Base-by-base conservation (phyloP, 2,113 vertebrate genomes). In the Notothenia rossii region DNA sequence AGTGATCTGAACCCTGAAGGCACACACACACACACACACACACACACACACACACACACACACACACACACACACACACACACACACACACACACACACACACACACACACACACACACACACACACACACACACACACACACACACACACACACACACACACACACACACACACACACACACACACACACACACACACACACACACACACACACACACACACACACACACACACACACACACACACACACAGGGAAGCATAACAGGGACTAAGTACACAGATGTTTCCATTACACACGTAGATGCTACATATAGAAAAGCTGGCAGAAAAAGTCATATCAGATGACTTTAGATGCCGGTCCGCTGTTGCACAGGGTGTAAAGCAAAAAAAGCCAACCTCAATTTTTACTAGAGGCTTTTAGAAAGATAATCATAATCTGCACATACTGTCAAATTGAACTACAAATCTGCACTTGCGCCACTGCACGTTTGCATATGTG, bases 1-100 rank as follows among this genome's bases (percentile, higher is more conserved):
- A 69, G 46, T 36, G 10, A 50, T 68, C 46, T 64, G 36, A 75
- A 56, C 48, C 79, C 53, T 66, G 18, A 56, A 74, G 72, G 68
- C 46, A 46, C 17, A 48, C 48, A 49, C 53, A 55, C 3, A 36
- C 66, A 77, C 54, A 50, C 25, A 66, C 20, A 48, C 48, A 49
- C 53, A 45, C n/a, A n/a, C 20, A 48, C 48, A 49, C 53, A 55
- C 5, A 46, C 66, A 72, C 54, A 50, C 25, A 66, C 60, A 66
- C 58, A n/a, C 20, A 48, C 48, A 49, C 53, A 55, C 5, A 46
- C 66, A 72, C 54, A 50, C 25, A 66, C 60, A 66, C 58, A n/a
- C 20, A 48, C 48, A 49, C 53, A 55, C 5, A 46, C 66, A 72
- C 54, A 50, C 25, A 66, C 60, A 66, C 58, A n/a, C 20, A 48